phyloP scores from a whole-genome alignment of 2,113 vertebrate species.

The Lamprologus tigripictilis region DNA sequence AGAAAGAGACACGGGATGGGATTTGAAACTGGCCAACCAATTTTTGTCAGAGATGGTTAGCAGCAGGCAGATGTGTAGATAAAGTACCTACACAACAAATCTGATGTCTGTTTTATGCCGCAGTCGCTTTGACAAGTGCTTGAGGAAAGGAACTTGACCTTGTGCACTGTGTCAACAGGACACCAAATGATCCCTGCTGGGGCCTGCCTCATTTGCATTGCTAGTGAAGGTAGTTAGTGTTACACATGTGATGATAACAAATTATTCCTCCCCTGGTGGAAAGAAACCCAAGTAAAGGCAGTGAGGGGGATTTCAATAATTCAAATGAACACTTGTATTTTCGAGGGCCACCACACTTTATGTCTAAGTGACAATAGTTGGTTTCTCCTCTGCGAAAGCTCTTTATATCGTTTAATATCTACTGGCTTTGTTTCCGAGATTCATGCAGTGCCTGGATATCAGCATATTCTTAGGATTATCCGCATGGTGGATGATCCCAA shows the following conservation, averaged over 20 bases:
- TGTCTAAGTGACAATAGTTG: not conserved
- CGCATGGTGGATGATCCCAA: conserved; percentile 43
- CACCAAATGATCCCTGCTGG: conserved; percentile 24
- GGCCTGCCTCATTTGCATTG: conserved; percentile 35
- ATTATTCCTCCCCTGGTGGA: conserved; percentile 8
- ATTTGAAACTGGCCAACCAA: not conserved
- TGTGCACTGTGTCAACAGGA: conserved; percentile 42
- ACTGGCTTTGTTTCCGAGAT: conserved; percentile 36
- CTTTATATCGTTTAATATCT: conserved; percentile 20
- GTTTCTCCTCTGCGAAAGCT: not conserved
- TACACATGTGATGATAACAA: conserved; percentile 29
- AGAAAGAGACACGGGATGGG: conserved; percentile 2
- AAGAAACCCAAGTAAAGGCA: not conserved
- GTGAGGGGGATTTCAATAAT: conserved; percentile 31
- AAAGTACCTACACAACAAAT: conserved; percentile 24
- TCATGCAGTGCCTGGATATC: conserved; percentile 23
- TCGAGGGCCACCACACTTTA: conserved; percentile 10
- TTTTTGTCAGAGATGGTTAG: conserved; percentile 19
- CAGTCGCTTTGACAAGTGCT: conserved; percentile 5
- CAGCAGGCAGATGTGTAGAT: not conserved
- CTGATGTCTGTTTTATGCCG: conserved; percentile 15
- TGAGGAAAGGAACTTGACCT: conserved; percentile 42
- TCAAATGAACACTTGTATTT: conserved; percentile 47
- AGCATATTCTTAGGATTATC: conserved; percentile 51
- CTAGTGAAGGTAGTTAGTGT: conserved; percentile 44